phyloP scores from a whole-genome alignment of 2,888 invertebrate species.

The Eilema griseolum region DNA sequence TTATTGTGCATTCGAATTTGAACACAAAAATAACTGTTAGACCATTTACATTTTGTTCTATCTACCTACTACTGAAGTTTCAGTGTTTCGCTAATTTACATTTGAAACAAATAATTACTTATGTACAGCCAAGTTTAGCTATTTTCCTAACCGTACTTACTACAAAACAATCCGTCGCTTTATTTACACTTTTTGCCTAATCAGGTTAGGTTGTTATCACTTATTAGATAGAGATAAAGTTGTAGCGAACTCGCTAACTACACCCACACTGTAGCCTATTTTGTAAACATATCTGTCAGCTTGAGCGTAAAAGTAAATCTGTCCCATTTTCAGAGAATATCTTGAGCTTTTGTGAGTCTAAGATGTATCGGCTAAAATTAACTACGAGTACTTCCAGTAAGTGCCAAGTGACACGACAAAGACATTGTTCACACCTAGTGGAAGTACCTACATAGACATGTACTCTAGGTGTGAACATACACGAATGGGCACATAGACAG shows the following conservation, averaged over 20 bases:
- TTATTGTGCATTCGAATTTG: neutral
- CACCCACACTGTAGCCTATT: neutral
- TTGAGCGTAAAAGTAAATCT: neutral
- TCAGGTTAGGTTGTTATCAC: neutral
- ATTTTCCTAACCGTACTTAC: neutral
- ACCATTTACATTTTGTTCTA: neutral
- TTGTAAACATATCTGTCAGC: neutral
- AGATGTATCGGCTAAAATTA: neutral
- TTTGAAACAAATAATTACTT: neutral
- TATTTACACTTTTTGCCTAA: neutral
- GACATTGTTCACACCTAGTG: slow-evolving; percentile 7
- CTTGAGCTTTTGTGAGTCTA: too few relatives aligned
- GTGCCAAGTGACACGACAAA: neutral
- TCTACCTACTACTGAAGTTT: neutral
- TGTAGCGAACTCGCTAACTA: neutral
- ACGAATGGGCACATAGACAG: neutral
- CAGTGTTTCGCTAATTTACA: neutral
- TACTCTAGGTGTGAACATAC: neutral
- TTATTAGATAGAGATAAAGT: neutral
- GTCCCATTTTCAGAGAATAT: neutral
- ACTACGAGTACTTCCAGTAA: neutral
- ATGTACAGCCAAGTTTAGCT: neutral
- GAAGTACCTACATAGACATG: neutral
- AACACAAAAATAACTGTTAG: neutral
- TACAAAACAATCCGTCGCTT: neutral